A percentile compares a stretch with the other conserved stretches of the same genome.
phyloP scores from a whole-genome alignment of 2,113 vertebrate species.

The Progne subis region DNA sequence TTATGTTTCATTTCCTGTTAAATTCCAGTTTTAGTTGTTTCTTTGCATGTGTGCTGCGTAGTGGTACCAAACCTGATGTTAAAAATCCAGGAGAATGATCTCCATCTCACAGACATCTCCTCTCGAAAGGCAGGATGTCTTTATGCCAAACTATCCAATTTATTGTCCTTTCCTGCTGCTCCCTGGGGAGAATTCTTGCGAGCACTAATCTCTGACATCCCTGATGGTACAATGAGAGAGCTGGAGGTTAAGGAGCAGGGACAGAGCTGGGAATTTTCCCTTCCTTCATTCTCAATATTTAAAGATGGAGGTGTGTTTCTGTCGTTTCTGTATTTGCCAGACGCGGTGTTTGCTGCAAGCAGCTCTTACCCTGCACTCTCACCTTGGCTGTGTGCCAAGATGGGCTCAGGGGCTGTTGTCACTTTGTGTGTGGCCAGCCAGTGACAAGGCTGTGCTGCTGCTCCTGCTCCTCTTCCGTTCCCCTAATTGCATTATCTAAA shows the following conservation, averaged over 20 bases:
- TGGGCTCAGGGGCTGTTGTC: not conserved
- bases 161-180: not conserved
- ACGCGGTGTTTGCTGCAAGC: not conserved
- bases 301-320: not conserved
- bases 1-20: not conserved
- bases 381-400: not conserved
- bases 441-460: not conserved
- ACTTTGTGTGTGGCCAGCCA: not conserved
- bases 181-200: not conserved
- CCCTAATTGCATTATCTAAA: not conserved
- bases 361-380: not conserved
- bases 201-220: not conserved
- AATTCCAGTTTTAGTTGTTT: not conserved
- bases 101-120: not conserved
- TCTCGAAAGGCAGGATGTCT: not conserved
- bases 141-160: not conserved
- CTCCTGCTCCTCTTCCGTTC: not conserved
- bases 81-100: not conserved
- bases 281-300: not conserved
- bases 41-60: not conserved
- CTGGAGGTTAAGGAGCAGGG: not conserved
- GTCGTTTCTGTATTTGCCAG: not conserved
- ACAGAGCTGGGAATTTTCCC: not conserved
- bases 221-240: not conserved
- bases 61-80: not conserved